Percentiles rank a stretch among this genome's conserved stretches.
phyloP scores from a whole-genome alignment of 1,140 invertebrate genomes.

The Rhopalosiphum maidis region DNA sequence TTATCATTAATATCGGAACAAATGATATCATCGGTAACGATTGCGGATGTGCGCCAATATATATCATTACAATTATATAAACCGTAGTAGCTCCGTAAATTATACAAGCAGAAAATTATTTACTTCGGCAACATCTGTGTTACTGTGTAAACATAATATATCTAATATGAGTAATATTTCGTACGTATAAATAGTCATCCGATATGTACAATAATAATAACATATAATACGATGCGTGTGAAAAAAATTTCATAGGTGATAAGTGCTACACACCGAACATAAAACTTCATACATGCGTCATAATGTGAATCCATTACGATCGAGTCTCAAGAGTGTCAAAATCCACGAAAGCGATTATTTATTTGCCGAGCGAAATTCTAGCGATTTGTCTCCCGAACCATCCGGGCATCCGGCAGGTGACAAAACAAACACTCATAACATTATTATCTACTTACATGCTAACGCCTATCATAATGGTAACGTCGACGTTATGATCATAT shows the following conservation, averaged over 20 bases:
- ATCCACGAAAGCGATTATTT: neutral
- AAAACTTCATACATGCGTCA: neutral
- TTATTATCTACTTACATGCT: neutral
- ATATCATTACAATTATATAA: neutral
- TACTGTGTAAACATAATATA: neutral
- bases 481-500: neutral
- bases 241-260: neutral
- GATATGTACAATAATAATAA: neutral
- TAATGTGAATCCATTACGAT: neutral
- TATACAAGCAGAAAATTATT: neutral
- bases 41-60: neutral
- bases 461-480: neutral
- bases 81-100: neutral
- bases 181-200: neutral
- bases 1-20: neutral
- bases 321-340: neutral
- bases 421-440: neutral
- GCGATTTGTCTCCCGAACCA: neutral
- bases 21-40: neutral
- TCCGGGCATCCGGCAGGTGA: neutral
- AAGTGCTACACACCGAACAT: neutral
- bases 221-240: neutral
- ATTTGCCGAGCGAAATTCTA: neutral
- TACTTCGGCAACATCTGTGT: neutral
- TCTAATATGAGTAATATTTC: too few species aligned